Evolutionary conservation across 2,113 vertebrate genomes (phyloP).

Genomic region (Bos taurus): DNA sequence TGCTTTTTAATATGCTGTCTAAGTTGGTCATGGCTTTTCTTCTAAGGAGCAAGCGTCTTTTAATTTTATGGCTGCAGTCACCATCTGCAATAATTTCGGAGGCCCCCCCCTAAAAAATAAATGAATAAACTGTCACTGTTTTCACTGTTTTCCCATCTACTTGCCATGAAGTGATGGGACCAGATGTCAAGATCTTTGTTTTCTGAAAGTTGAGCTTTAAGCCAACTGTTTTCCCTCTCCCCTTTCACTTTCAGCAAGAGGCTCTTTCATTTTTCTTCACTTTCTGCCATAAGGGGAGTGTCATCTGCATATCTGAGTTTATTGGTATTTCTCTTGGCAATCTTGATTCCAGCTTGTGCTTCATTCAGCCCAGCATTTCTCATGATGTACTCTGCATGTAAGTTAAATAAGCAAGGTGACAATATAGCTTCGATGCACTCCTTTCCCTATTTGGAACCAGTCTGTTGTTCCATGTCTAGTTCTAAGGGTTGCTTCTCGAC

Average conservation of each 20-base stretch:
- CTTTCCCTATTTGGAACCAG: background rate
- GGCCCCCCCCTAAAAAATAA: accelerated
- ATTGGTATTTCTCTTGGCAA: background rate
- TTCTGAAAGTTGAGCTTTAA: background rate
- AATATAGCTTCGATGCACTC: accelerated
- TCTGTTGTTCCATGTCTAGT: background rate
- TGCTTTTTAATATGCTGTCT: background rate
- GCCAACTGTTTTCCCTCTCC: background rate
- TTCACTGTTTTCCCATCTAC: background rate
- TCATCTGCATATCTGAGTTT: background rate
- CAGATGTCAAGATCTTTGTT: background rate
- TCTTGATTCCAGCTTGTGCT: background rate
- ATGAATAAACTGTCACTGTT: background rate
- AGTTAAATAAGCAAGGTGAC: background rate
- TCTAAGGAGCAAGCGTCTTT: background rate
- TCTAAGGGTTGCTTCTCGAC: background rate
- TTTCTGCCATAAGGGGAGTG: background rate
- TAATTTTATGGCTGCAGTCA: background rate
- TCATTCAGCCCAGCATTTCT: background rate
- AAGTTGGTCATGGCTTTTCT: background rate
- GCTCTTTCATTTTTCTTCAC: accelerated
- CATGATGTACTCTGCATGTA: background rate
- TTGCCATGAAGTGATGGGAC: background rate
- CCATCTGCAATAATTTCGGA: background rate
- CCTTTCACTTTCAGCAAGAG: background rate